Percentiles rank a stretch among this genome's conserved stretches.
These are phyloP conservation scores for Diaperis boleti DNA, from an alignment of 2,888 invertebrate genomes.

Conservation along the genomic window DNA sequence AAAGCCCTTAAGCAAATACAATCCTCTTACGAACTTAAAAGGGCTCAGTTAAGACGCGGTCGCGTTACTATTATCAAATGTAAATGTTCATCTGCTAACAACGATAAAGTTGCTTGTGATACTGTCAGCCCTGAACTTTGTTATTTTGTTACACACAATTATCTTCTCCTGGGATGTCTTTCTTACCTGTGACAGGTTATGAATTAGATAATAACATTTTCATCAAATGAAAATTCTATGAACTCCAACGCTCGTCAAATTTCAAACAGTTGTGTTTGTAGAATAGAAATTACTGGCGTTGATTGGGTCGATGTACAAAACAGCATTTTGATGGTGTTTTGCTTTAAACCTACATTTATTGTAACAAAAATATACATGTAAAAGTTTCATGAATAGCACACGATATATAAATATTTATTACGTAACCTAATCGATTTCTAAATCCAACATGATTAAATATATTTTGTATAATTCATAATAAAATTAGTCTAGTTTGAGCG, in stretches of 20 bases:
- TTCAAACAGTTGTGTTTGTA: neutral
- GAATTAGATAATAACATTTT: neutral
- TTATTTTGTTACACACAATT: slow-evolving; percentile 28
- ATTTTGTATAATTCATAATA: neutral
- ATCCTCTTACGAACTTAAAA: slow-evolving; percentile 25
- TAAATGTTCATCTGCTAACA: slow-evolving; percentile 22
- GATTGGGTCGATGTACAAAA: too few relatives aligned
- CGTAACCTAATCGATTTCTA: neutral
- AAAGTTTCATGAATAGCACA: neutral
- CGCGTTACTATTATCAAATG: slow-evolving; percentile 22
- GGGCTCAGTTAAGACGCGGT: slow-evolving; percentile 15
- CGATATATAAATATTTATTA: neutral
- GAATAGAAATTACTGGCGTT: too few relatives aligned
- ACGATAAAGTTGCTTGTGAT: slow-evolving; percentile 16
- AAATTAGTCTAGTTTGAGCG: too few relatives aligned
- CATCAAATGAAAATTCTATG: neutral
- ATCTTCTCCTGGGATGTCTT: slow-evolving; percentile 18
- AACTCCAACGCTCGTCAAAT: neutral
- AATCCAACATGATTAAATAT: neutral
- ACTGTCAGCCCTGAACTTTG: slow-evolving; percentile 33
- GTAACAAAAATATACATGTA: too few relatives aligned
- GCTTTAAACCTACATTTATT: too few relatives aligned
- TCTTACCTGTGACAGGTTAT: slow-evolving; percentile 1
- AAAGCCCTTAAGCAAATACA: slow-evolving; percentile 15
- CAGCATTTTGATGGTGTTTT: too few relatives aligned